Percentiles rank a stretch among this genome's conserved stretches.
These are phyloP conservation scores for Acanthoscelides obtectus DNA, from an alignment of 2,888 invertebrate species.

Conservation along the genomic window DNA sequence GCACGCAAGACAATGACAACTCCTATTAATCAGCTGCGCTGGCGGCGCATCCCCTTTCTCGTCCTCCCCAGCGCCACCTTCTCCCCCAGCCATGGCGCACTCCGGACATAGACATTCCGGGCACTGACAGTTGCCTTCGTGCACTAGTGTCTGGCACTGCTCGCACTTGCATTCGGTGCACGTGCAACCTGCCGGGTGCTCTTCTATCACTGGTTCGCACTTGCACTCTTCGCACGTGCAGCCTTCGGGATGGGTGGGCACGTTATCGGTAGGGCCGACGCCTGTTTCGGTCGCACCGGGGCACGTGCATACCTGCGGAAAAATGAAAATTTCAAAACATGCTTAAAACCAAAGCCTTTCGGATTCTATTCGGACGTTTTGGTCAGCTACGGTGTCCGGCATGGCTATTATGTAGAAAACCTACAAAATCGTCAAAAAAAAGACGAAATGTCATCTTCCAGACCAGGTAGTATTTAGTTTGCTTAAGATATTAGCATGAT, in stretches of 20 bases:
- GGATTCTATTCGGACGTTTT: too few species aligned
- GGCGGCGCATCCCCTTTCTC: neutral
- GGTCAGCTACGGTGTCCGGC: too few species aligned
- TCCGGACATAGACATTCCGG: neutral
- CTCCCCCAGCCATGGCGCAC: neutral
- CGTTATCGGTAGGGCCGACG: conserved; percentile 6
- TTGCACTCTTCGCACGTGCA: conserved; percentile 20
- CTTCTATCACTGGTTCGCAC: conserved; percentile 3
- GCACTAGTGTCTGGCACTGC: conserved; percentile 5
- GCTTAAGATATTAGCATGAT: too few species aligned
- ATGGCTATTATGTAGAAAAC: too few species aligned
- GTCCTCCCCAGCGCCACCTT: neutral
- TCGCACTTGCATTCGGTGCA: conserved; percentile 14
- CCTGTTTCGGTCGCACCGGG: neutral
- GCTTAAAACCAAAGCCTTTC: too few species aligned
- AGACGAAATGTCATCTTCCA: too few species aligned
- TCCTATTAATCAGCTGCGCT: conserved; percentile 2
- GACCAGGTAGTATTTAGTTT: too few species aligned
- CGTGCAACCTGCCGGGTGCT: conserved; percentile 7
- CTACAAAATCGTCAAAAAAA: too few species aligned
- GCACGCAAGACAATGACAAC: conserved; percentile 22
- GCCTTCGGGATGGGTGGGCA: conserved; percentile 13
- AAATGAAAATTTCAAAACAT: too few species aligned
- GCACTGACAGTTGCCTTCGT: conserved; percentile 8
- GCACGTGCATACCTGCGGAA: conserved; percentile 2